These are phyloP conservation scores for Cetonia aurata DNA, from an alignment of 2,888 invertebrate species.

Conservation along the genomic window DNA sequence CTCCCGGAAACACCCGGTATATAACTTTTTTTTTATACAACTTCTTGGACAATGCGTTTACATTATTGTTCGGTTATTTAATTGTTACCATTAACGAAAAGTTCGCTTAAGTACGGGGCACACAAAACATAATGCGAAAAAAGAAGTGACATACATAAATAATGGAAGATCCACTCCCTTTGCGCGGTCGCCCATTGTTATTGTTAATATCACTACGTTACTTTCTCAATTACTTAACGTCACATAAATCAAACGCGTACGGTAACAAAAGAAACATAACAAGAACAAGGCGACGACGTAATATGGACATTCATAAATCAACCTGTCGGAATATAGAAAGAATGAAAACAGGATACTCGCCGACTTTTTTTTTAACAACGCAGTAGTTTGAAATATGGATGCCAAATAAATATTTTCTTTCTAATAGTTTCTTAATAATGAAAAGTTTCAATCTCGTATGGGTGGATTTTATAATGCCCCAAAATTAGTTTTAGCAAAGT, in stretches of 20 bases:
- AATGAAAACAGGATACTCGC: background rate
- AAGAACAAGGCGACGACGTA: conserved; percentile 33
- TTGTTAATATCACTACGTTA: conserved; percentile 36
- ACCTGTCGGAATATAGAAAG: background rate
- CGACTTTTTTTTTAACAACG: too few species aligned
- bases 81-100: conserved; percentile 10
- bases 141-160: conserved; percentile 26
- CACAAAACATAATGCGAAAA: conserved; percentile 11
- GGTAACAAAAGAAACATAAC: conserved; percentile 20
- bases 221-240: conserved; percentile 39
- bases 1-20: too few species aligned
- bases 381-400: too few species aligned
- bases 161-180: conserved; percentile 28
- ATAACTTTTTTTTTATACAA: too few species aligned
- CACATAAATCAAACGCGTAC: conserved; percentile 29
- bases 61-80: too few species aligned
- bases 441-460: too few species aligned
- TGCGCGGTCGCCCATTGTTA: conserved; percentile 26
- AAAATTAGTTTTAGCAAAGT: too few species aligned
- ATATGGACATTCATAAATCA: conserved; percentile 33
- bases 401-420: too few species aligned
- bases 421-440: too few species aligned
- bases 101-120: background rate
- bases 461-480: background rate
- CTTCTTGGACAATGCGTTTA: too few species aligned